Evolutionary conservation across 1,140 invertebrate species (phyloP).

Genomic region (Tetragonula clypearis): DNA sequence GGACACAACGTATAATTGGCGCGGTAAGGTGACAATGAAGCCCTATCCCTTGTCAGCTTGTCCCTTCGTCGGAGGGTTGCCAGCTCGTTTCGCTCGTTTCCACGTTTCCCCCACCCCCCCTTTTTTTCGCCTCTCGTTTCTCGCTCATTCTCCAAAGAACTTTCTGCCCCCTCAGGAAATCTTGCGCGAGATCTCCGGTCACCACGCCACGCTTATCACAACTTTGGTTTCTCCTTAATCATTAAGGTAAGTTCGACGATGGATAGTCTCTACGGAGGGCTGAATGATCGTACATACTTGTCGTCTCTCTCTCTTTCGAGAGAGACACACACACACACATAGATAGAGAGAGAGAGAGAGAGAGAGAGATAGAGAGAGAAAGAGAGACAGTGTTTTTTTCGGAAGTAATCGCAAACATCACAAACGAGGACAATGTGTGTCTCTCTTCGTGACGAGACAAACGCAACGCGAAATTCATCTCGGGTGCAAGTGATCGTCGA

Average conservation of each 20-base stretch:
- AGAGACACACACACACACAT: too few relatives aligned
- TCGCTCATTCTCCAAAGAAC: not conserved
- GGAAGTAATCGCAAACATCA: too few relatives aligned
- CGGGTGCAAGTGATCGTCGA: too few relatives aligned
- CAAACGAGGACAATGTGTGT: too few relatives aligned
- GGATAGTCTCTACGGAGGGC: not conserved
- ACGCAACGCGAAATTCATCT: too few relatives aligned
- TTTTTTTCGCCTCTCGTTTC: conserved; percentile 24
- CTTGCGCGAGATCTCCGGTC: not conserved
- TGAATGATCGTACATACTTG: not conserved
- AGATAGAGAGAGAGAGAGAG: too few relatives aligned
- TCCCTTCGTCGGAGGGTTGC: conserved; percentile 49
- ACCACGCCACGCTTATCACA: conserved; percentile 37
- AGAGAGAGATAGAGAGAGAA: too few relatives aligned
- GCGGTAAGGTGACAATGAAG: conserved; percentile 71
- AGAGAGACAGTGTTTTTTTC: too few relatives aligned
- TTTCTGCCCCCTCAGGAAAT: not conserved
- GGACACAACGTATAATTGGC: conserved; percentile 79
- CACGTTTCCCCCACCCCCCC: not conserved
- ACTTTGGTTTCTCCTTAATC: conserved; percentile 35
- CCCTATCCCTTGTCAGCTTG: conserved; percentile 38
- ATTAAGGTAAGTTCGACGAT: conserved; percentile 17
- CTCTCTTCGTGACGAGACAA: too few relatives aligned
- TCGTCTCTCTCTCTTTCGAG: not conserved
- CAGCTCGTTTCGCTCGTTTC: conserved; percentile 11